Percentiles rank a stretch among this genome's conserved stretches.
These are phyloP conservation scores for Hesperophylax magnus DNA, from an alignment of 1,140 invertebrate species.

Conservation along the genomic window DNA sequence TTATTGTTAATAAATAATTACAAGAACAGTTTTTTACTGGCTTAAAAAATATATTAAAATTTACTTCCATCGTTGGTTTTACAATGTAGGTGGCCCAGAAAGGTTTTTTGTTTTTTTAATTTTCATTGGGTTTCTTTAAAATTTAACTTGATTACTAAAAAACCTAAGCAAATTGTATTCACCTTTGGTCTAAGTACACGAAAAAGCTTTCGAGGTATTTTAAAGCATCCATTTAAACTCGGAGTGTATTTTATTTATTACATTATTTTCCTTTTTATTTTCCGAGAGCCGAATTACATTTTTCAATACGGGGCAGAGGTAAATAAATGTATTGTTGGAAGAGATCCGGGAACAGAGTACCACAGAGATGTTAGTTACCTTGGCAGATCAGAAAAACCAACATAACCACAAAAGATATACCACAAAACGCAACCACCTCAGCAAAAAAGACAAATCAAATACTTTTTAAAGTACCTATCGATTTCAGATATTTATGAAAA, in stretches of 20 bases:
- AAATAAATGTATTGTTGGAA: conserved; percentile 39
- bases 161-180: conserved; percentile 34
- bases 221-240: conserved; percentile 51
- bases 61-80: too few relatives aligned
- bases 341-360: conserved; percentile 21
- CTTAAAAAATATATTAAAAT: too few relatives aligned
- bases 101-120: conserved; percentile 1
- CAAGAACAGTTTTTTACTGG: too few relatives aligned
- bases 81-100: too few relatives aligned
- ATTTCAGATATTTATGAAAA: too few relatives aligned
- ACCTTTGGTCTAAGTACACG: conserved; percentile 33
- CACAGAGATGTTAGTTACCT: conserved; percentile 20
- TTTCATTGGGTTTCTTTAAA: not conserved
- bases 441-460: too few relatives aligned
- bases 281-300: conserved; percentile 46
- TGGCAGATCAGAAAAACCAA: too few relatives aligned
- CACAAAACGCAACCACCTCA: too few relatives aligned
- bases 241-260: conserved; percentile 48
- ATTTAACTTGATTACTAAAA: conserved; percentile 11
- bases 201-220: conserved; percentile 41
- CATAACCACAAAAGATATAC: too few relatives aligned
- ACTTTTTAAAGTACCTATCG: too few relatives aligned
- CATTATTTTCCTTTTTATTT: conserved; percentile 53
- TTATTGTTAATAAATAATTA: too few relatives aligned
- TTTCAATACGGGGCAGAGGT: conserved; percentile 29